Base-by-base conservation (phyloP, 92 coral and sea anemone species). In the Bergia sp. region DNA sequence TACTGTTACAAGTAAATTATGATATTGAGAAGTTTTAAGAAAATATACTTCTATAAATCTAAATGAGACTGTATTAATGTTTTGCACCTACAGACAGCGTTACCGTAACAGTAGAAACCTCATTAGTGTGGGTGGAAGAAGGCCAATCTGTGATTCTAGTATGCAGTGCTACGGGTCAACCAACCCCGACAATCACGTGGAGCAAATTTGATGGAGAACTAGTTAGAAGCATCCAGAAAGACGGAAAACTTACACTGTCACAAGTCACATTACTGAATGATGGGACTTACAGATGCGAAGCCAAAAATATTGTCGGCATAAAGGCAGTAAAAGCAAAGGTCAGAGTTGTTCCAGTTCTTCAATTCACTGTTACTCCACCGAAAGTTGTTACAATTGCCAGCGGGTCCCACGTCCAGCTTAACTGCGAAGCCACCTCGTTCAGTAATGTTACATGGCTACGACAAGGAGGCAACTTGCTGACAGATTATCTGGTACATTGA, bases 151-250 rank as follows among this genome's bases (percentile, higher is more conserved):
- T 4, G 82, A 77, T 38, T 77, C 82, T 77, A 1, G 82, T 77
- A 20, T 77, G 82, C 82, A 43, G 0, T 42, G 61, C 39, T 77
- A 44, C 82, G 13, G 82, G 82, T 77, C 61, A 77, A 45, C 82
- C 82, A 47, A 16, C 82, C 82, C 82, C 82, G 38, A 78, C 61
- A 44, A 78, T 78, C 82, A 78, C 39, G 49, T 75, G 79, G 79
- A 75, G 79, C 23, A 75, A 75, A 40, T 20, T 6, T 39, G 79
- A 15, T 10, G 79, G 79, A 38, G 50, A 3, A 38, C 29, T 40
- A 5, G 29, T 18, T 39, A 39, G 47, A 9, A 75, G 7, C 79
- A 38, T n/a, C 79, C 45, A 11, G 16, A 75, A 39, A 75, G n/a
- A 75, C 39, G 79, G 79, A 41, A 75, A 75, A 2, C 79, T 75